These are phyloP conservation scores for Actenoides lindsayi DNA, from an alignment of 2,113 vertebrate species.

Conservation along the genomic window DNA sequence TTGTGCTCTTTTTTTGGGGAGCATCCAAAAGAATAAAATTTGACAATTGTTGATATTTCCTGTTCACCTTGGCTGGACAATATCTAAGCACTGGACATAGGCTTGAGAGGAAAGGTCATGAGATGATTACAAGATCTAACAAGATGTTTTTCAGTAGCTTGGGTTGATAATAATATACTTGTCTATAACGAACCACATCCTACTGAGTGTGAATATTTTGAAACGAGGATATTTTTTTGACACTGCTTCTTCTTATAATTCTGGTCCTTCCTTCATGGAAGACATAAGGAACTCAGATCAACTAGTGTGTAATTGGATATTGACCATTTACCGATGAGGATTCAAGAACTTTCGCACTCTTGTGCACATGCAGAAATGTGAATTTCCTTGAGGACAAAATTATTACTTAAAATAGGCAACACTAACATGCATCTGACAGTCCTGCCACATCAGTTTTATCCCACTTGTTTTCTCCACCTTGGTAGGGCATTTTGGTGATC, in stretches of 20 bases:
- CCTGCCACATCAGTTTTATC: neutral
- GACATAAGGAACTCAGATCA: neutral
- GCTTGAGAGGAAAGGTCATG: slow-evolving; percentile 60
- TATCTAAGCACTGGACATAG: neutral
- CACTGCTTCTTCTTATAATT: neutral
- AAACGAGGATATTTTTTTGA: neutral
- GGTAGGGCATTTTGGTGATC: neutral
- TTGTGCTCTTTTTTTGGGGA: neutral
- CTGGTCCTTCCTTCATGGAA: neutral
- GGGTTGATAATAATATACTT: slow-evolving; percentile 13
- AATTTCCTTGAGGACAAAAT: neutral
- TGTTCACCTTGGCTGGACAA: neutral
- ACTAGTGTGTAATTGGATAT: neutral
- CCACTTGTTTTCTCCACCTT: neutral
- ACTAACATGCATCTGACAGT: neutral
- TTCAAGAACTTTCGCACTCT: neutral
- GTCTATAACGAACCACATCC: neutral
- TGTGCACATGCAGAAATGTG: neutral
- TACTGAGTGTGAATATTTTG: neutral
- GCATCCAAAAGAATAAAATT: neutral
- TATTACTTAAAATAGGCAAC: neutral
- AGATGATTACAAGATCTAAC: neutral
- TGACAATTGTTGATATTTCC: neutral
- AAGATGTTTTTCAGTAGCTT: neutral
- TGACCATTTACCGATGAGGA: neutral